Percentiles rank a stretch among this genome's conserved stretches.
phyloP scores from a whole-genome alignment of 2,113 vertebrate species.

The Lamprotornis superbus region DNA sequence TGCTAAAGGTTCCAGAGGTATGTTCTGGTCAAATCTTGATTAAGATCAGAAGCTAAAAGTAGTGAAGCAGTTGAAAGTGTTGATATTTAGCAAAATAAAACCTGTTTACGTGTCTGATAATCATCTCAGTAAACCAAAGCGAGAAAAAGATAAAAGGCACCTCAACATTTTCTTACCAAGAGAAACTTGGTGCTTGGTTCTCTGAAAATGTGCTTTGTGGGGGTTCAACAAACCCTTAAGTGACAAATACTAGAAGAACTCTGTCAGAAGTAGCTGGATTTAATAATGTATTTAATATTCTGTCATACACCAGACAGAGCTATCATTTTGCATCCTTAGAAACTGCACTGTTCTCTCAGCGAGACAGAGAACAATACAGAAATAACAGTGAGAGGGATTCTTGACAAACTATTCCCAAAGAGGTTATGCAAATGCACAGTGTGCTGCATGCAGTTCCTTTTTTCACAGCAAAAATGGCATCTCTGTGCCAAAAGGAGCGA shows the following conservation, averaged over 20 bases:
- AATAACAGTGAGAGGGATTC: background rate
- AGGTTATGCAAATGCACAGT: background rate
- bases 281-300: background rate
- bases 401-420: background rate
- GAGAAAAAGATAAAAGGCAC: background rate
- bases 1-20: background rate
- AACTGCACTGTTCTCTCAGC: background rate
- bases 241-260: background rate
- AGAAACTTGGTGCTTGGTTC: background rate
- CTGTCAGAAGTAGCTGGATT: background rate
- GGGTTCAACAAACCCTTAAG: background rate
- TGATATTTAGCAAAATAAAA: background rate
- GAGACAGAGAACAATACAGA: background rate
- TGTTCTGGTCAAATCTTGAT: background rate
- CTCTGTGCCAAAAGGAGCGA: background rate
- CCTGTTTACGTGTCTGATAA: background rate
- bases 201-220: background rate
- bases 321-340: background rate
- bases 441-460: background rate
- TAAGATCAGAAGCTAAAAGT: background rate
- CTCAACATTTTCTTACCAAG: background rate
- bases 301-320: background rate
- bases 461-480: background rate
- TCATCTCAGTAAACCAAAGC: background rate
- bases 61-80: background rate